Evolutionary conservation across 1,140 invertebrate species (phyloP).

Genomic region (Diachasmimorpha longicaudata): DNA sequence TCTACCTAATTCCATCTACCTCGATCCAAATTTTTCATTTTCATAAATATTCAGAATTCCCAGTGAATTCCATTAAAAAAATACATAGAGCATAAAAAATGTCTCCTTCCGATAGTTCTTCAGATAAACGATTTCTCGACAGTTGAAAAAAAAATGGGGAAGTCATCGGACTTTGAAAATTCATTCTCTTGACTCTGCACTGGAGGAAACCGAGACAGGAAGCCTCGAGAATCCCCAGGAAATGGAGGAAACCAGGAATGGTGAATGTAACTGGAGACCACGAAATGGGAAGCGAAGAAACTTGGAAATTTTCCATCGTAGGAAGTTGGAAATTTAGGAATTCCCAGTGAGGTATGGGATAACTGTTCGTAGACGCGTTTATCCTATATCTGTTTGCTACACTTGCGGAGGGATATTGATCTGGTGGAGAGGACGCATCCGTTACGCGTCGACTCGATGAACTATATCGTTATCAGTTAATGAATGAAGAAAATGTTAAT

Average conservation of each 20-base stretch:
- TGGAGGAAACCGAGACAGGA: not conserved
- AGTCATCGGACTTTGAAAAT: not conserved
- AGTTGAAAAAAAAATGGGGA: no score
- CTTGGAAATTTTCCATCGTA: not conserved
- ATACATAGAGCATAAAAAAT: no score
- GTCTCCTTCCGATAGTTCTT: not conserved
- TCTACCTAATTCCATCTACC: not conserved
- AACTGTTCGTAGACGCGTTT: not conserved
- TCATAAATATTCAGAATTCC: not conserved
- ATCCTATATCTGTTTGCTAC: not conserved
- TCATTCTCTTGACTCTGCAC: not conserved
- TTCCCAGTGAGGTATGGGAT: not conserved
- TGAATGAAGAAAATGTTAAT: not conserved
- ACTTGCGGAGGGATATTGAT: not conserved
- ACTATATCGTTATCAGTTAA: not conserved
- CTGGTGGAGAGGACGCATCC: not conserved
- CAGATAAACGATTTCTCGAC: not conserved
- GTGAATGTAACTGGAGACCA: not conserved
- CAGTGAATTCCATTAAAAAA: no score
- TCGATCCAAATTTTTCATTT: not conserved
- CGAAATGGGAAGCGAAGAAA: not conserved
- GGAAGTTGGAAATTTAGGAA: not conserved
- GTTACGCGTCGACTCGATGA: constrained; percentile 4
- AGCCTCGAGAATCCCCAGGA: not conserved
- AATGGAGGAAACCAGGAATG: not conserved